These are phyloP conservation scores for Platerodrilus igneus DNA, from an alignment of 2,888 invertebrate genomes.

Conservation along the genomic window DNA sequence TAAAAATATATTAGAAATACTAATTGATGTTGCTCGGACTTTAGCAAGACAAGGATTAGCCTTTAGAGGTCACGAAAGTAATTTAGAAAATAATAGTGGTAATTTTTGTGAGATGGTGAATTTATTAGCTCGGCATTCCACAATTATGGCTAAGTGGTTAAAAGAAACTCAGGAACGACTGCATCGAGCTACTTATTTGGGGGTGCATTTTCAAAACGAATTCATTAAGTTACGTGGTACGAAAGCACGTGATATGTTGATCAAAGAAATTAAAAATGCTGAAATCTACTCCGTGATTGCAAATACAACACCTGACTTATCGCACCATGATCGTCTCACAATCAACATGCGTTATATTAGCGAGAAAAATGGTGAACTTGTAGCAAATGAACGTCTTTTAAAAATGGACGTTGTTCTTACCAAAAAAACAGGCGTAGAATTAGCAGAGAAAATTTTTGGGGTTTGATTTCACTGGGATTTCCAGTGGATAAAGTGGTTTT, in stretches of 20 bases:
- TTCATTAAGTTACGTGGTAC: neutral
- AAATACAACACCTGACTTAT: constrained; percentile 2
- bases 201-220: neutral
- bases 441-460: too few relatives aligned
- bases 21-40: constrained; percentile 2
- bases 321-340: neutral
- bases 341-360: neutral
- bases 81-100: constrained; percentile 1
- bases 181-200: constrained; percentile 1
- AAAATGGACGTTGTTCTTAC: too few relatives aligned
- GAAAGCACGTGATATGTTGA: neutral
- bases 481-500: too few relatives aligned
- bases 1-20: constrained; percentile 1
- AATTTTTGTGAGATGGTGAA: constrained; percentile 5
- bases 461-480: too few relatives aligned
- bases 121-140: neutral
- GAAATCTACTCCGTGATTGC: neutral
- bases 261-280: constrained; percentile 2
- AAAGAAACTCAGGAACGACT: neutral
- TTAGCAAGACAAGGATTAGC: constrained; percentile 4
- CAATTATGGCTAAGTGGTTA: constrained; percentile 1
- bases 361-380: too few relatives aligned
- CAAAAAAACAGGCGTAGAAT: too few relatives aligned
- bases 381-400: too few relatives aligned
- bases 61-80: constrained; percentile 4